A percentile compares a stretch with the other conserved stretches of the same genome.
Conservation (phyloP, 2,888 invertebrate species). For the Nomada goodeniana region DNA sequence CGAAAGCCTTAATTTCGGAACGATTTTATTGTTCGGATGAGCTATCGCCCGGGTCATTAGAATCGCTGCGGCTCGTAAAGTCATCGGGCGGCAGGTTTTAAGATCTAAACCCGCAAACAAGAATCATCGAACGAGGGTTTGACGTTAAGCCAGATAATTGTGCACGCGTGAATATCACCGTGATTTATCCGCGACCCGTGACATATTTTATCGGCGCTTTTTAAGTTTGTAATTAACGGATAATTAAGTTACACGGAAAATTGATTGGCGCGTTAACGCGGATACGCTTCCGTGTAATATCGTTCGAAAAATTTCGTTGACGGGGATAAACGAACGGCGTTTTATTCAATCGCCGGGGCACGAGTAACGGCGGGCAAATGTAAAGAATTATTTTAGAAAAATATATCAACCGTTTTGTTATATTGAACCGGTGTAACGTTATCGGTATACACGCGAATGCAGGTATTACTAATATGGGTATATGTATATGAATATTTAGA, state of each 20-base stretch:
- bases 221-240: constrained; percentile 23
- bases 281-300: constrained; percentile 12
- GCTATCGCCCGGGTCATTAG: not conserved
- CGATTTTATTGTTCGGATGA: constrained; percentile 20
- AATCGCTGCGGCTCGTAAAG: not conserved
- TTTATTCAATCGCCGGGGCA: not conserved
- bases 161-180: not conserved
- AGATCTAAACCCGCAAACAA: not conserved
- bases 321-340: constrained; percentile 5
- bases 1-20: constrained; percentile 18
- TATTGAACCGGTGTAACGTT: no score
- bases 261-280: constrained; percentile 21
- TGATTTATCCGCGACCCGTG: constrained; percentile 1
- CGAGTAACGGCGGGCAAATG: no score
- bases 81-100: not conserved
- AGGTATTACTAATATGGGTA: no score
- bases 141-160: not conserved
- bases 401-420: no score
- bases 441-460: no score
- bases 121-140: not conserved
- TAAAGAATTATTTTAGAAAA: no score
- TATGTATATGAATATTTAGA: no score
- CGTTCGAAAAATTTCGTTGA: constrained; percentile 4
- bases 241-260: constrained; percentile 17
- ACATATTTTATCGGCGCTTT: constrained; percentile 25